Evolutionary conservation across 2,888 invertebrate species (phyloP).

Genomic region (Prionchulus punctatus): DNA sequence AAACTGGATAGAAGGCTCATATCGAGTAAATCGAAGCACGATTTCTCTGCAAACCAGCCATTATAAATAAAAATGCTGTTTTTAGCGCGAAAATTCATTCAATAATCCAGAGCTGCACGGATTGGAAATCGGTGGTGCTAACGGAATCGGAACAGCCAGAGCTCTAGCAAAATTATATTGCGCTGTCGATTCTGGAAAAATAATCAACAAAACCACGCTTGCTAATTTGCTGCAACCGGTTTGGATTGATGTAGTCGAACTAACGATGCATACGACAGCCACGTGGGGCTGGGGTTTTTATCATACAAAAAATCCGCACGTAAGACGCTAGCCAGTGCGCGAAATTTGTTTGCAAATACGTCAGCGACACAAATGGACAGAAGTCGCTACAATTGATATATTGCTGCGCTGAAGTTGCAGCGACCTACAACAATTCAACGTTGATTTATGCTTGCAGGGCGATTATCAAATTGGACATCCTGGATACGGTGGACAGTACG

Average conservation of each 20-base stretch:
- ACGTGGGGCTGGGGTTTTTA: not conserved
- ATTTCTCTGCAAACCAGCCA: too few species aligned
- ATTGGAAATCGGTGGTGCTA: not conserved
- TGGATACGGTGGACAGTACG: slow-evolving; percentile 35
- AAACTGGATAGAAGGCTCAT: too few species aligned
- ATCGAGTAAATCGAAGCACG: too few species aligned
- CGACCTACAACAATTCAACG: too few species aligned
- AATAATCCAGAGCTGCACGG: not conserved
- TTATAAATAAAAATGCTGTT: too few species aligned
- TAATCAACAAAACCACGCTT: not conserved
- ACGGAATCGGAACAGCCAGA: slow-evolving; percentile 1
- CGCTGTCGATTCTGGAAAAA: not conserved
- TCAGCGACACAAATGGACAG: too few species aligned
- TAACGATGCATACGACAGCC: not conserved
- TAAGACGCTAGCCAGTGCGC: too few species aligned
- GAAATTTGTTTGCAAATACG: too few species aligned
- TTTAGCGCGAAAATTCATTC: too few species aligned
- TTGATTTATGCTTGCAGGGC: slow-evolving; percentile 21
- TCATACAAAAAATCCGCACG: too few species aligned
- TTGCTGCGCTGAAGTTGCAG: too few species aligned
- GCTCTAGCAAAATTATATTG: not conserved
- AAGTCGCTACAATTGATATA: too few species aligned
- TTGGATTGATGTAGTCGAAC: not conserved
- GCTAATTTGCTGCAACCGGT: not conserved
- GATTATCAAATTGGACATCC: slow-evolving; percentile 30